Percentiles rank a stretch among this genome's conserved stretches.
Evolutionary conservation across 2,888 invertebrate genomes (phyloP).

Genomic region (Dynastes tityus): DNA sequence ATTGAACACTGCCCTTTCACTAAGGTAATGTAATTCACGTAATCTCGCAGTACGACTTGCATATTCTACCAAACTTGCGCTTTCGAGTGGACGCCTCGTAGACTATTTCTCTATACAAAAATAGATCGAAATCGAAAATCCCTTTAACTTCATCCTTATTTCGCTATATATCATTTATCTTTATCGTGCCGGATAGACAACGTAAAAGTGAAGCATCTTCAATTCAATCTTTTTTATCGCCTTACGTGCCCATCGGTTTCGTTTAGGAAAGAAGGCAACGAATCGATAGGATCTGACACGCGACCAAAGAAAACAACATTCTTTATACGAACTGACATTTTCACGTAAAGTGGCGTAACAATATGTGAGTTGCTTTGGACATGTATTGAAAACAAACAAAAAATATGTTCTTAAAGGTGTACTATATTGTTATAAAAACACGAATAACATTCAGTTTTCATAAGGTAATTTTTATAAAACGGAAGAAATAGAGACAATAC

Average conservation of each 20-base stretch:
- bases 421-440: no score
- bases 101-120: not conserved
- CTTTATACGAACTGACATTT: conserved; percentile 1
- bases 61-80: no score
- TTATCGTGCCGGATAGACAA: conserved; percentile 34
- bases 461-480: no score
- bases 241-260: conserved; percentile 31
- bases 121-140: not conserved
- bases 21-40: no score
- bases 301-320: not conserved
- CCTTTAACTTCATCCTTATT: not conserved
- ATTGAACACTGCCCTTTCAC: no score
- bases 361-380: not conserved
- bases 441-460: no score
- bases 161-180: conserved; percentile 30
- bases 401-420: not conserved
- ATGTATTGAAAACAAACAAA: not conserved
- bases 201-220: conserved; percentile 42
- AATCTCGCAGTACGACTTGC: no score
- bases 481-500: no score
- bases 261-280: conserved; percentile 10
- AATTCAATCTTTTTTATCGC: conserved; percentile 47
- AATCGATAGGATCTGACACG: conserved; percentile 15
- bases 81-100: not conserved
- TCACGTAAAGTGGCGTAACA: not conserved